Evolutionary conservation across 2,888 invertebrate genomes (phyloP).

Genomic region (Nasonovia ribisnigri): DNA sequence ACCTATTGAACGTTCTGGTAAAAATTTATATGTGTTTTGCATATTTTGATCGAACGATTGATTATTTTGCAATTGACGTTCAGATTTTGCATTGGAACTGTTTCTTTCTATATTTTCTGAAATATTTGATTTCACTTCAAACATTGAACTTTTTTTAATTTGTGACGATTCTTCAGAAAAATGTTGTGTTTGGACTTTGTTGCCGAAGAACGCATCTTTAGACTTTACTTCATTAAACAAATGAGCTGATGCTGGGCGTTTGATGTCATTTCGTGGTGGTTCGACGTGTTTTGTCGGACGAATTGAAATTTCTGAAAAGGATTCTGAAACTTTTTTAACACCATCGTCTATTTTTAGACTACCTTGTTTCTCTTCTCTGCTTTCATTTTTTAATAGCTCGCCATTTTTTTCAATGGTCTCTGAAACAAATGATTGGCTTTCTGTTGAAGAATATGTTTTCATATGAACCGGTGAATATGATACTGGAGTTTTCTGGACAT

Average conservation of each 20-base stretch:
- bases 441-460: constrained; percentile 48
- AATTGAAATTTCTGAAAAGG: constrained; percentile 30
- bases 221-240: constrained; percentile 19
- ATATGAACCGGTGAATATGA: neutral
- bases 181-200: neutral
- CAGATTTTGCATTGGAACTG: neutral
- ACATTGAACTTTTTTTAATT: neutral
- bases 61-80: neutral
- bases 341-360: constrained; percentile 42
- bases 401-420: constrained; percentile 42
- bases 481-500: neutral
- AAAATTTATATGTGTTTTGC: constrained; percentile 12
- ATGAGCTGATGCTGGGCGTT: constrained; percentile 20
- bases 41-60: neutral
- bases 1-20: neutral
- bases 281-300: constrained; percentile 34
- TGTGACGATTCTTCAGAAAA: neutral
- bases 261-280: constrained; percentile 37
- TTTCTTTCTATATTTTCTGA: constrained; percentile 28
- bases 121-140: neutral
- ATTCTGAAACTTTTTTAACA: constrained; percentile 34
- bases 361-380: constrained; percentile 41
- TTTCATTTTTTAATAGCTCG: constrained; percentile 29
- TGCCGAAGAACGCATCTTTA: neutral
- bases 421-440: constrained; percentile 39